Percentiles rank a stretch among this genome's conserved stretches.
Conservation (phyloP, 2,888 invertebrate species). For the Pseudolycoriella hygida region DNA sequence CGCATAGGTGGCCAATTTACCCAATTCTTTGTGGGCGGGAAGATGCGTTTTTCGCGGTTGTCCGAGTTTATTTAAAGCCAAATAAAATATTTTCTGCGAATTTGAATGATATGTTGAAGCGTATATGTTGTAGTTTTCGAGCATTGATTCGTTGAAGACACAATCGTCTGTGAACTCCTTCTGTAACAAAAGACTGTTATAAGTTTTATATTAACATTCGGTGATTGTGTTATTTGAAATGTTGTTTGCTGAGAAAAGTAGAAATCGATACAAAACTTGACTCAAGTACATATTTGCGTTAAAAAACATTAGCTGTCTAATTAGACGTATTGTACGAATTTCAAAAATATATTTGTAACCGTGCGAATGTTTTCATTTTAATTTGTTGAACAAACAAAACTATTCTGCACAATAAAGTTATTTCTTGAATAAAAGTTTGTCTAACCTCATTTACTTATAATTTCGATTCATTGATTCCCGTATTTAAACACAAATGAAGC, state of each 20-base stretch:
- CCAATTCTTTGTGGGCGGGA: constrained; percentile 45
- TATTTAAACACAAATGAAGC: no score
- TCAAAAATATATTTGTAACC: no score
- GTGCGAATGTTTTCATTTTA: no score
- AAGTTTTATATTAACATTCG: neutral
- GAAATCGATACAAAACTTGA: no score
- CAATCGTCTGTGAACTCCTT: constrained; percentile 69
- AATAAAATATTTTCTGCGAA: constrained; percentile 49
- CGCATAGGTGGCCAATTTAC: constrained; percentile 57
- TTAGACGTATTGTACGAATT: no score
- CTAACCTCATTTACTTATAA: no score
- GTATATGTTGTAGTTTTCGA: constrained; percentile 73
- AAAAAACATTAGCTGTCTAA: no score
- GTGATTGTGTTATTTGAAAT: neutral
- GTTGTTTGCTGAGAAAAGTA: neutral
- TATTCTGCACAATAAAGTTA: no score
- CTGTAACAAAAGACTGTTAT: constrained; percentile 36
- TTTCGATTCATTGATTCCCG: no score
- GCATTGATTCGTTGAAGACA: constrained; percentile 73
- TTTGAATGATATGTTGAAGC: constrained; percentile 57
- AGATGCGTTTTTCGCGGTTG: constrained; percentile 55
- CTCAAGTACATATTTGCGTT: no score
- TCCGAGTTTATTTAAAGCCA: constrained; percentile 59
- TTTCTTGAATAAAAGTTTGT: no score
- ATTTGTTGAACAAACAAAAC: no score